Evolutionary conservation across 1,140 invertebrate genomes (phyloP), one percentile per base, ranked within the genome.

Genomic region (Drosophila pachea): DNA sequence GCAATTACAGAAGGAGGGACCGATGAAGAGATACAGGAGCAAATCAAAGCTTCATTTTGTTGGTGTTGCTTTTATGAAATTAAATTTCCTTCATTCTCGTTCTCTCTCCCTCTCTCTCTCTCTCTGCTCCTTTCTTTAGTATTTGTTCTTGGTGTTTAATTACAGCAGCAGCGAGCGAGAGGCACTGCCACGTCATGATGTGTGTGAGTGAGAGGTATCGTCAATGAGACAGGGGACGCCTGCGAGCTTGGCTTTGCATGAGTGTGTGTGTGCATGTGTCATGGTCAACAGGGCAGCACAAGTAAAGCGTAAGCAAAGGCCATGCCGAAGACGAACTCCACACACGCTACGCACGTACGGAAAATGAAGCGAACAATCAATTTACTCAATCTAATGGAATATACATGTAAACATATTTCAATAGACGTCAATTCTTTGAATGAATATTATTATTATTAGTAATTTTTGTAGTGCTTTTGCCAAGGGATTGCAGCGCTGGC

Each of bases 21-120:
- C 22, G 22, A 22, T 22, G 22, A 22, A 22, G 22, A 22, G 22
- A 58, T 14, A 49, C n/a, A 22, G 40, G 8, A 22, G 35, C 32
- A 32, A 49, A 53, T 9, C 38, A 54, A 36, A 42, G 53, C 72
- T 61, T 78, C 83, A 70, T 78, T 68, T 83, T 82, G 33, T 53
- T 47, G 53, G 29, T 53, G 45, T 29, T 42, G 59, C 42, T 53
- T 52, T 36, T 48, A 49, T 47, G 16, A 50, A 60, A 75, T 75
- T 78, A 65, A 73, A 76, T 69, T 67, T 69, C 59, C 53, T 43
- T 29, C 42, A 73, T 73, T 69, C 63, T 69, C 59, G 48, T 43
- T 29, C 42, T 1, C 22, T 22, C 22, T 22, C 22, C 29, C 43
- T 7, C 49, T 38, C 50, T 55, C 59, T 47, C 38, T 31, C 45